These are phyloP conservation scores for Pelusios castaneus DNA, from an alignment of 2,113 vertebrate genomes.

Conservation along the genomic window DNA sequence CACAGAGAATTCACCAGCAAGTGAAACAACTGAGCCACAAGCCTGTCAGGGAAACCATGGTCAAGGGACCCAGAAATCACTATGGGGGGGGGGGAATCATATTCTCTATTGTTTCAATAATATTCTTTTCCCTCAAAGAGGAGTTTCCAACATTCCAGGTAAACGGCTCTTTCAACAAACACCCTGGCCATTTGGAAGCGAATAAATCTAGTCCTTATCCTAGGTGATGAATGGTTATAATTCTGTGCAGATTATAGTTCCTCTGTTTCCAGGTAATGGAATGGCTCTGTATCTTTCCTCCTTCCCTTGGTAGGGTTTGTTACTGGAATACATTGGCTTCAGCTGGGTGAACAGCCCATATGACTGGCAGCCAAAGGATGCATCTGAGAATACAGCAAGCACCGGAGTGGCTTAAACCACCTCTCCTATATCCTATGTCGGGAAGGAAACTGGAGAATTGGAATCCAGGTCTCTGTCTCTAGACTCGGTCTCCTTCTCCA, in stretches of 20 bases:
- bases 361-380: background rate
- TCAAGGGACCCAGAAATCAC: too few relatives aligned
- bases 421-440: background rate
- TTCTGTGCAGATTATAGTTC: background rate
- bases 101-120: too few relatives aligned
- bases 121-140: background rate
- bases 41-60: too few relatives aligned
- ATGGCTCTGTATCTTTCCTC: background rate
- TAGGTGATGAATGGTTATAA: fast-evolving
- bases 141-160: background rate
- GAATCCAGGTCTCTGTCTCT: background rate
- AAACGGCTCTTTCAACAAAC: background rate
- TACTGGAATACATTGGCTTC: fast-evolving
- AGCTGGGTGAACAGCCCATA: background rate
- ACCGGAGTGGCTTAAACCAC: background rate
- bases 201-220: background rate
- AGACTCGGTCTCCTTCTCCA: background rate
- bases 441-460: background rate
- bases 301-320: background rate
- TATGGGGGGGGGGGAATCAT: too few relatives aligned
- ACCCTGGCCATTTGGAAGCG: background rate
- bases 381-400: background rate
- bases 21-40: too few relatives aligned
- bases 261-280: background rate
- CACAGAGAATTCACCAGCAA: too few relatives aligned